Conservation (phyloP, 2,888 invertebrate species). For the Aleiodes alternator region DNA sequence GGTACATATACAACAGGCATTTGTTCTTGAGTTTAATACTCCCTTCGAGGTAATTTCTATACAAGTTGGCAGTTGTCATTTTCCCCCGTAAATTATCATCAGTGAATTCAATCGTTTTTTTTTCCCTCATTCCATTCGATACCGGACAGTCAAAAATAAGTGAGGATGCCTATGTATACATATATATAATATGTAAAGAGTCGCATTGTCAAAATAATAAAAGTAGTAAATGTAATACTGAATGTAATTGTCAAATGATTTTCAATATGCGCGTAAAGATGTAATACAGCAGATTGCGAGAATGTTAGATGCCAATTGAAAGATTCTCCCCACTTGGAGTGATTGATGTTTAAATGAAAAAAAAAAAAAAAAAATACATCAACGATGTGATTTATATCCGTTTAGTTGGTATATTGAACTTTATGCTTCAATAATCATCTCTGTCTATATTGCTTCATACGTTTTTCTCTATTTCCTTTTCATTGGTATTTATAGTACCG, state of each 20-base stretch:
- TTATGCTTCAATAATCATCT: slow-evolving; percentile 12
- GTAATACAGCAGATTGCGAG: too few relatives aligned
- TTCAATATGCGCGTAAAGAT: not conserved
- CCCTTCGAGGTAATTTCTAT: slow-evolving; percentile 22
- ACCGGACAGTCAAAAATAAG: slow-evolving; percentile 6
- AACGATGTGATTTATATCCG: too few relatives aligned
- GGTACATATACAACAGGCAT: slow-evolving; percentile 46
- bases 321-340: too few relatives aligned
- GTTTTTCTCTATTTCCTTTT: not conserved
- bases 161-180: not conserved
- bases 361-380: too few relatives aligned
- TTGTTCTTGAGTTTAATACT: slow-evolving; percentile 32
- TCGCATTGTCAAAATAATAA: not conserved
- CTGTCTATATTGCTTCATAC: not conserved
- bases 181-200: not conserved
- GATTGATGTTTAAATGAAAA: too few relatives aligned
- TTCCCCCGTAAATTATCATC: slow-evolving; percentile 17
- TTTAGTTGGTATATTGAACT: not conserved
- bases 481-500: not conserved
- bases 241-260: not conserved
- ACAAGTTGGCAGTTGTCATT: slow-evolving; percentile 32
- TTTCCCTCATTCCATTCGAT: slow-evolving; percentile 36
- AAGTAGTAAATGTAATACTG: slow-evolving; percentile 8
- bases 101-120: slow-evolving; percentile 9
- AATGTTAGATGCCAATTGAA: too few relatives aligned